Evolutionary conservation across 2,113 vertebrate species (phyloP), one percentile per base, ranked within the genome.

Genomic region (Pelecanus crispus): DNA sequence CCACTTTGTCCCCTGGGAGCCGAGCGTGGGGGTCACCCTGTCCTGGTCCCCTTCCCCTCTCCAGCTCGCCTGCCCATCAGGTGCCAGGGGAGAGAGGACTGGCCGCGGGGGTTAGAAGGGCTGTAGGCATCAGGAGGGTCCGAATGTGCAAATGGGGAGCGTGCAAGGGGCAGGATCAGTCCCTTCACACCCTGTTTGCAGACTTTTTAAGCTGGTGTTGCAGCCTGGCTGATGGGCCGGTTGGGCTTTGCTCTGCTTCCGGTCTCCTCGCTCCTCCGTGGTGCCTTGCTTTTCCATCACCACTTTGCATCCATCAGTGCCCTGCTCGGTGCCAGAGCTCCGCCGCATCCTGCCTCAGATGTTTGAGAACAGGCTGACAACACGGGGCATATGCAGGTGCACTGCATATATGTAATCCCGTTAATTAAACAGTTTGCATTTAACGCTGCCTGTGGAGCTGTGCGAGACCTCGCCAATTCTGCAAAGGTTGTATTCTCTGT

Each of bases 11-110:
- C 25, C 17, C 32, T 16, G 40, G 12, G 52, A 68, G 44, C 40
- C 2, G 5, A 59, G 15, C 2, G 0, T 2, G 2, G 15, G 29
- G 13, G 1, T 38, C 1, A 0, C 19, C 65, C 44, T 81, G 6
- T 38, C 22, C 49, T 38, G 22, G 12, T 63, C 42, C 29, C 44
- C 8, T 90, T 80, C 24, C 52, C 22, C 4, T 73, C 25, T 68
- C 17, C 61, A 42, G 7, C 31, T 68, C 0, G 0, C 38, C n/a
- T 90, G 29, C 28, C 34, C 18, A 0, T 31, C 9, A 4, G 34
- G 25, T 63, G 9, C 40, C 25, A 22, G 15, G 2, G 22, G 20
- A n/a, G 16, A 53, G 9, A 44, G 24, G 63, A 34, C 11, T 6
- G 50, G 29, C 44, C 0, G 1, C 0, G 1, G 28, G 34, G 24